Base-by-base conservation (phyloP, 2,113 vertebrate genomes). In the Pterocles gutturalis region DNA sequence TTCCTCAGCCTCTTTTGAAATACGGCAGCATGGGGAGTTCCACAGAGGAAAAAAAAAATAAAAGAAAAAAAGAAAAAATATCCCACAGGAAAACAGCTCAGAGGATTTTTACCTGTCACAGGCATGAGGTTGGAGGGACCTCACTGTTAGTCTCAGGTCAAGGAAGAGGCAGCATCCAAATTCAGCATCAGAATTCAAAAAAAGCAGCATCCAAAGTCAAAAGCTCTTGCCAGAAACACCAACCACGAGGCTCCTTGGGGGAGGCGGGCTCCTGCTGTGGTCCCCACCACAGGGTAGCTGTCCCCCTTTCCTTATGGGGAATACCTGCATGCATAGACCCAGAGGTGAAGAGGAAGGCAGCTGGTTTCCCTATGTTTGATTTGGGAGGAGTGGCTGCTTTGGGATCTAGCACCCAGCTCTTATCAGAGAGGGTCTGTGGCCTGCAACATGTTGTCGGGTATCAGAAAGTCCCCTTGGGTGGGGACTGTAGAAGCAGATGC, bases 401-500 rank as follows among this genome's bases (percentile, higher is more conserved):
- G 33, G 36, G 51, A 17, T 28, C 31, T 43, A 58, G 84, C 11
- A 78, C 16, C 11, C 57, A 46, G 43, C 48, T 81, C 60, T 72
- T 84, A 69, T 49, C 65, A 76, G 34, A 87, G 48, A 80, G 46
- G 65, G 67, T 77, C 76, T 76, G 31, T 24, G 80, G 41, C 36
- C 80, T 79, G 25, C 19, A 71, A 10, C 20, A 5, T 12, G 20
- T 58, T 92, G 75, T 48, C 61, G 22, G 11, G 26, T 83, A 90
- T 53, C 60, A 36, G 61, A 67, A 89, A 75, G 51, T 38, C 57
- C 70, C 69, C 48, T 69, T 33, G 87, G 83, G 53, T 69, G 91
- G 34, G 20, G 38, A 26, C 65, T 89, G 65, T 71, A 73, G 69
- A 89, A 94, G 64, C 80, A 95, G 86, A 93, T 89, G 81, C 83